phyloP scores from a whole-genome alignment of 2,797 vertebrate genomes.

The Eurystomus glaucurus region DNA sequence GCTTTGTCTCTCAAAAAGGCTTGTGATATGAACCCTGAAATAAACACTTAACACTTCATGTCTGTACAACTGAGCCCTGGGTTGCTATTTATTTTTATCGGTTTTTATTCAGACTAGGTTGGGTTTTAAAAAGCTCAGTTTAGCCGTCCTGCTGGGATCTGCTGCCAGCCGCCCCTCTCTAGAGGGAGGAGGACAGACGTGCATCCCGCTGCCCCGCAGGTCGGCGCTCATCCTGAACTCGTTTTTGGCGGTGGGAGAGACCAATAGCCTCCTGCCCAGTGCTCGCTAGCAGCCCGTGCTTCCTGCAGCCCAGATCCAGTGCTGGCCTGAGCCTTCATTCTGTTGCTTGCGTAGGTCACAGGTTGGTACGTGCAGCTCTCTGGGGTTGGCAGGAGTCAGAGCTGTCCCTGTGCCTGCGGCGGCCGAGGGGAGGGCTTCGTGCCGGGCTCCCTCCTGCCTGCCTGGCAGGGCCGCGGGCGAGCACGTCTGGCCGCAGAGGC shows the following conservation, averaged over 20 bases:
- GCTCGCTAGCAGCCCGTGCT: background rate
- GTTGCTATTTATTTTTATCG: slow-evolving; percentile 74
- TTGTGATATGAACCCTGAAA: slow-evolving; percentile 83
- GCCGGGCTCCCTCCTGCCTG: background rate
- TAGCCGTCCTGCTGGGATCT: background rate
- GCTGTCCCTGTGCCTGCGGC: background rate
- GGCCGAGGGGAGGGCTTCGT: too few relatives aligned
- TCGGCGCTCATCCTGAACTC: rapidly evolving
- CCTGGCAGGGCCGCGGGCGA: rapidly evolving
- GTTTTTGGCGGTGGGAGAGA: background rate
- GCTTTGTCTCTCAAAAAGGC: slow-evolving; percentile 76
- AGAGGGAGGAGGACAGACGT: background rate
- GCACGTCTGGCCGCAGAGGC: rapidly evolving
- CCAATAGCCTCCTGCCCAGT: rapidly evolving
- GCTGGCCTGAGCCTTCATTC: background rate
- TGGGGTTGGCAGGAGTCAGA: rapidly evolving
- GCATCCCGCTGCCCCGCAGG: rapidly evolving
- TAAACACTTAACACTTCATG: slow-evolving; percentile 80
- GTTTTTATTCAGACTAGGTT: background rate
- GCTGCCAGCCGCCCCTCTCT: background rate
- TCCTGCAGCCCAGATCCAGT: background rate
- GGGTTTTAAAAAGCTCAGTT: background rate
- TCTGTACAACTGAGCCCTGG: slow-evolving; percentile 76
- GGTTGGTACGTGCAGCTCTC: rapidly evolving
- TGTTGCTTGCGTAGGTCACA: background rate